phyloP scores from a whole-genome alignment of 1,140 invertebrate species.

The Drosophila yakuba region DNA sequence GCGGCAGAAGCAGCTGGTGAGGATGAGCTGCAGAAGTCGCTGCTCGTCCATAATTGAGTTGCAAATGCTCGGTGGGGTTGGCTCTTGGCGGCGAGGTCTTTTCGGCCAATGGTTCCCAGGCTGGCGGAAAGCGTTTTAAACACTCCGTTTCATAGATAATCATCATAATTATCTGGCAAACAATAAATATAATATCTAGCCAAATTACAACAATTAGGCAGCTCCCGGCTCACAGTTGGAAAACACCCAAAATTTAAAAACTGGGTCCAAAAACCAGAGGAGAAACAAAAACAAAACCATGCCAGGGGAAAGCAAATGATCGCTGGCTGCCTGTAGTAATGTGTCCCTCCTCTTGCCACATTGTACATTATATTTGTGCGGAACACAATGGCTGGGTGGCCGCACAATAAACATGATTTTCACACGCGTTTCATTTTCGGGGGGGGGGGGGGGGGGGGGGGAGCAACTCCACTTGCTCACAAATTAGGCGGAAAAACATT shows the following conservation, averaged over 20 bases:
- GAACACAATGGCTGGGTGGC: conserved; percentile 56
- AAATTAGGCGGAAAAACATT: conserved; percentile 79
- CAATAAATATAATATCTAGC: conserved; percentile 78
- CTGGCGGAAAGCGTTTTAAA: conserved; percentile 54
- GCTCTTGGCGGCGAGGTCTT: conserved; percentile 4
- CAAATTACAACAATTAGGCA: conserved; percentile 81
- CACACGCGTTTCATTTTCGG: conserved; percentile 76
- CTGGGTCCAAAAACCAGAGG: conserved; percentile 10
- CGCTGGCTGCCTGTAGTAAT: conserved; percentile 48
- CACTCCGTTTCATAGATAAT: conserved; percentile 78
- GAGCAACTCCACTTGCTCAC: conserved; percentile 48
- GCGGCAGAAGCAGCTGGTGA: conserved; percentile 20
- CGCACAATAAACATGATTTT: conserved; percentile 78
- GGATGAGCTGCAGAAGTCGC: conserved; percentile 42
- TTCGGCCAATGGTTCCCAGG: conserved; percentile 57
- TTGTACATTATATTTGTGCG: conserved; percentile 40
- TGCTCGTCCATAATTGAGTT: conserved; percentile 73
- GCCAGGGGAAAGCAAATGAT: conserved; percentile 57
- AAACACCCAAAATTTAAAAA: conserved; percentile 60
- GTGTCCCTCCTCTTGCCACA: conserved; percentile 30
- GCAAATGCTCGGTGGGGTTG: conserved; percentile 53
- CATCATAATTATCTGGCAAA: conserved; percentile 79
- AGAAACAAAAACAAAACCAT: conserved; percentile 28
- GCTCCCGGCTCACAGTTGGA: conserved; percentile 54
- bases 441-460: conserved; percentile 49